Percentiles rank a stretch among this genome's conserved stretches.
phyloP scores from a whole-genome alignment of 2,113 vertebrate species.

The Lagenorhynchus albirostris region DNA sequence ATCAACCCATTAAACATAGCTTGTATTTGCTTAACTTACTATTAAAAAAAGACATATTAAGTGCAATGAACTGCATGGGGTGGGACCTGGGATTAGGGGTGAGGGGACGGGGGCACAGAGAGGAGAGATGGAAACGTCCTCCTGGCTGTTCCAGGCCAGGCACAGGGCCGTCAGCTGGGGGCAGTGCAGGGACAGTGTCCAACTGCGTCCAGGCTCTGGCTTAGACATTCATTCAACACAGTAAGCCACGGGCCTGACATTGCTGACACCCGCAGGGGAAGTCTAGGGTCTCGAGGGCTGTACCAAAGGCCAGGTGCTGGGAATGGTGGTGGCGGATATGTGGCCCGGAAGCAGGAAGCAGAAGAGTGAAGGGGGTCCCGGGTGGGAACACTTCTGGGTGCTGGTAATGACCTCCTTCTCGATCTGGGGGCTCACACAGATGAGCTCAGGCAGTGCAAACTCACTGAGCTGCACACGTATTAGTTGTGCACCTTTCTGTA shows the following conservation, averaged over 20 bases:
- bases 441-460: neutral
- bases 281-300: neutral
- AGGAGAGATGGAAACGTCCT: neutral
- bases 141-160: neutral
- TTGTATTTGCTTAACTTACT: neutral
- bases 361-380: neutral
- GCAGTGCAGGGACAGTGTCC: neutral
- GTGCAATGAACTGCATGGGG: neutral
- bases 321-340: neutral
- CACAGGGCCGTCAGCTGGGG: rapidly evolving
- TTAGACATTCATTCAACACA: neutral
- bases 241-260: neutral
- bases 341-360: neutral
- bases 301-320: neutral
- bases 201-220: neutral
- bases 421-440: neutral
- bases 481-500: neutral
- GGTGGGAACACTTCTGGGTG: neutral
- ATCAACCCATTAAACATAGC: neutral
- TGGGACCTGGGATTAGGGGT: neutral
- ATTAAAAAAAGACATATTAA: neutral
- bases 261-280: neutral
- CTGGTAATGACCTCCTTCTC: too few relatives aligned
- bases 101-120: too few relatives aligned
- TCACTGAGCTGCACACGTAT: neutral